Base-by-base conservation (phyloP, 2,888 invertebrate species). In the Pemphredon lugubris region DNA sequence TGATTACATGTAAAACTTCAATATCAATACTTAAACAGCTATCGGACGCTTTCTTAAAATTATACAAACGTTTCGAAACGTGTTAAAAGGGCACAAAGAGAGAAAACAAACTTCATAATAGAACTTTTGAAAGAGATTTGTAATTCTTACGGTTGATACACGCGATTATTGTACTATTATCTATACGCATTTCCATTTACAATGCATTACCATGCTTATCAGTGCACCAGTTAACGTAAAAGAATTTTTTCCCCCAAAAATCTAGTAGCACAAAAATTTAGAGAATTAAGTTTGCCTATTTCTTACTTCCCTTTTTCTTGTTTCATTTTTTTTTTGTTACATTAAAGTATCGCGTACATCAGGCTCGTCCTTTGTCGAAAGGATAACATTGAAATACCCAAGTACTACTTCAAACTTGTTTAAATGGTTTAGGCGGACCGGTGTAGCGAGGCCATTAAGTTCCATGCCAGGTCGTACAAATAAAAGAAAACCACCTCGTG, bases 401-500 rank as follows among this genome's bases (percentile, higher is more conserved):
- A 40, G 6, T 64, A 53, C 21, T 64, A 51, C 53, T 20, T 16
- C 21, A 55, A 53, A 68, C 44, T 68, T 74, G 30, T 77, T 68
- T 59, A 63, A 70, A 72, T 78, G 70, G 68, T 80, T 81, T 88
- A 92, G 92, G 89, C 91, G 91, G 78, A 92, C 91, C 40, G 92
- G 92, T 67, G 90, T 90, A 71, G 90, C 91, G 77, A 90, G 92
- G 72, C 92, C 92, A 26, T 84, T 90, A 84, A 90, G 89, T 83
- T 89, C 90, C 83, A 91, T 92, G 83, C 90, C 91, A 58, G 92
- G 92, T 79, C 90, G 90, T 82, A 86, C 89, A 66, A 91, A 91
- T 87, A 92, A 93, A 86, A 95, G 97, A 88, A 96, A 96, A 90
- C 96, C 98, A 86, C 98, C 98, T 73, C 95, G 96, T 86, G 98